Conservation (phyloP, 2,797 vertebrate genomes). For the Pseudochromis fuscus region DNA sequence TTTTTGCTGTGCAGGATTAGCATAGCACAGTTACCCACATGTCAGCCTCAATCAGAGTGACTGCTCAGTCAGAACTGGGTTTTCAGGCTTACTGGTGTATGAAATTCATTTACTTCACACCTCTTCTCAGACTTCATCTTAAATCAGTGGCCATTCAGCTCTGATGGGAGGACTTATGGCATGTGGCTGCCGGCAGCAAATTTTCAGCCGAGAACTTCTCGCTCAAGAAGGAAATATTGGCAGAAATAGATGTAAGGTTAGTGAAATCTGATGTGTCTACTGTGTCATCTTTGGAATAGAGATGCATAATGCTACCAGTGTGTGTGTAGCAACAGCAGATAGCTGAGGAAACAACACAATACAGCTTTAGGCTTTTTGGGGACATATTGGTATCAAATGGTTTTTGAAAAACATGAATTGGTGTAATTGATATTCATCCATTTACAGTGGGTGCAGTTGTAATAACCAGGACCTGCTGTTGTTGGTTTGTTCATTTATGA, state of each 20-base stretch:
- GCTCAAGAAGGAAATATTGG: slow-evolving; percentile 44
- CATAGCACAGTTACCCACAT: slow-evolving; percentile 65
- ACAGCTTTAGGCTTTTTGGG: slow-evolving; percentile 19
- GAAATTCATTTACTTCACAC: slow-evolving; percentile 83
- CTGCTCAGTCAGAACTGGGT: slow-evolving; percentile 71
- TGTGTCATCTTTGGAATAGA: slow-evolving; percentile 34
- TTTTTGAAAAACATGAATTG: slow-evolving; percentile 1
- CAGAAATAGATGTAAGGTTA: slow-evolving; percentile 35
- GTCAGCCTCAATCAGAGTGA: slow-evolving; percentile 72
- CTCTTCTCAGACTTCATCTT: slow-evolving; percentile 77
- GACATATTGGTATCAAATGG: neutral
- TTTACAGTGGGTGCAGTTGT: neutral
- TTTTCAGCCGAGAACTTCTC: slow-evolving; percentile 32
- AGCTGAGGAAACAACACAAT: slow-evolving; percentile 34
- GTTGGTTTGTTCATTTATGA: slow-evolving; percentile 1
- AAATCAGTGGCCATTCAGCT: slow-evolving; percentile 80
- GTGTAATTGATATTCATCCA: neutral
- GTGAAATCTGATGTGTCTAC: slow-evolving; percentile 38
- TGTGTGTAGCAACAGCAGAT: slow-evolving; percentile 28
- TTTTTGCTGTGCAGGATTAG: slow-evolving; percentile 62
- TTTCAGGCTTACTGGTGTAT: slow-evolving; percentile 81
- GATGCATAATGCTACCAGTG: slow-evolving; percentile 8
- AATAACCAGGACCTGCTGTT: slow-evolving; percentile 7
- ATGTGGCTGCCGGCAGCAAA: slow-evolving; percentile 54
- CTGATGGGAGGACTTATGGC: slow-evolving; percentile 67